Conservation (phyloP, 2,113 vertebrate species). For the Zosterops hypoxanthus region DNA sequence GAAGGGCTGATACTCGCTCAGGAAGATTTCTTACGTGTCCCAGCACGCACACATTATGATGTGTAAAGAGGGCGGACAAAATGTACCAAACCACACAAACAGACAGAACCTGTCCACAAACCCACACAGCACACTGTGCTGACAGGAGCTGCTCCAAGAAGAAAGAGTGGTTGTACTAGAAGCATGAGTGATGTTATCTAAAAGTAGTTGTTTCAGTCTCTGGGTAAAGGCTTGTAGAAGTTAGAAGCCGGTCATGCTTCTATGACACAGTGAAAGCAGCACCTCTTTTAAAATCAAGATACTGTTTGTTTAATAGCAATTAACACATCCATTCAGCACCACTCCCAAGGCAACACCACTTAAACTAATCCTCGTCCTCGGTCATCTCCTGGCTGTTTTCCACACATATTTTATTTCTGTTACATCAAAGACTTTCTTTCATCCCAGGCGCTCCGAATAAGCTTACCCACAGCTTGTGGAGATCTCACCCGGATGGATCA, state of each 20-base stretch:
- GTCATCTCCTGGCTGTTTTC: neutral
- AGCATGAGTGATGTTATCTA: neutral
- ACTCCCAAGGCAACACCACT: neutral
- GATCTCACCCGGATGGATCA: neutral
- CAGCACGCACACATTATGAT: neutral
- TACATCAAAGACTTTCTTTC: neutral
- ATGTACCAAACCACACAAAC: neutral
- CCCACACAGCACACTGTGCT: neutral
- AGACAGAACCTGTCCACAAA: conserved; percentile 31
- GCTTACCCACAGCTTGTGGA: neutral
- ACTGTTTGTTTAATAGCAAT: neutral
- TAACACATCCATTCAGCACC: neutral
- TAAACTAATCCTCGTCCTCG: neutral
- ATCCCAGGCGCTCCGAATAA: neutral
- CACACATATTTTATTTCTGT: neutral
- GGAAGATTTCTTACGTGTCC: neutral
- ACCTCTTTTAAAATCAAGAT: neutral
- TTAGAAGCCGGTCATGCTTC: neutral
- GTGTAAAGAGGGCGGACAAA: neutral
- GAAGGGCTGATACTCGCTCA: neutral
- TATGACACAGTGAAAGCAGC: neutral
- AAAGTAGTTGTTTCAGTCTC: neutral
- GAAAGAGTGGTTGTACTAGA: neutral
- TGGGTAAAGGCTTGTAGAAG: neutral
- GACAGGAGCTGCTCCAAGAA: neutral